These are phyloP conservation scores for Ptilodon capucinus DNA, from an alignment of 2,888 invertebrate genomes.

Conservation along the genomic window DNA sequence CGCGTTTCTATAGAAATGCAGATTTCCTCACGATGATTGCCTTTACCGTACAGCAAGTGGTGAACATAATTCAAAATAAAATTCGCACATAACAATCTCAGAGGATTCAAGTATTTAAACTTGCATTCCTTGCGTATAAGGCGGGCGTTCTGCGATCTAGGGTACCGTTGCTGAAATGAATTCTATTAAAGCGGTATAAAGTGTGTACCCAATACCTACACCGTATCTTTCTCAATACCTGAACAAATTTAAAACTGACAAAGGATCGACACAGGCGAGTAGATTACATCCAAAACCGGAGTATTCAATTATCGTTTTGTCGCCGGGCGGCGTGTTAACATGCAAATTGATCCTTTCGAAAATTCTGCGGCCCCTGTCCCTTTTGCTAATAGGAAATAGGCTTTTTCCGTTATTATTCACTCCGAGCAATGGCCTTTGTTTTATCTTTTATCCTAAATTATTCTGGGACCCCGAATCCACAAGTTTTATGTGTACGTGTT, in stretches of 20 bases:
- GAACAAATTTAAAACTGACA: constrained; percentile 56
- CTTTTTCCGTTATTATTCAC: constrained; percentile 68
- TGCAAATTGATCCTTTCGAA: constrained; percentile 72
- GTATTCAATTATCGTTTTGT: constrained; percentile 70
- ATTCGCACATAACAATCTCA: too few relatives aligned
- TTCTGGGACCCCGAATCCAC: constrained; percentile 52
- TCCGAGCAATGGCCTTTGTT: constrained; percentile 59
- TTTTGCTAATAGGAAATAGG: constrained; percentile 68
- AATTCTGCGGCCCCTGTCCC: constrained; percentile 56
- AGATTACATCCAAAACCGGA: constrained; percentile 56
- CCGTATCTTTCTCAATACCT: constrained; percentile 1
- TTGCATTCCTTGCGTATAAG: too few relatives aligned
- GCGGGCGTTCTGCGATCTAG: too few relatives aligned
- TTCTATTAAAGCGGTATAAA: constrained; percentile 22
- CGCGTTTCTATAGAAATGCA: too few relatives aligned
- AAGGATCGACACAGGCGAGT: constrained; percentile 44
- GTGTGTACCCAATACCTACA: too few relatives aligned
- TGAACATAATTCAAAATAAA: too few relatives aligned
- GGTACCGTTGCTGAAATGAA: too few relatives aligned
- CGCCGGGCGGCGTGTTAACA: constrained; percentile 60
- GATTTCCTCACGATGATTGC: too few relatives aligned
- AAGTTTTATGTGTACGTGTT: constrained; percentile 30
- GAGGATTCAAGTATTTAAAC: too few relatives aligned
- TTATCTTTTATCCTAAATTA: constrained; percentile 57
- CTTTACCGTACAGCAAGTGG: too few relatives aligned